phyloP scores from a whole-genome alignment of 2,888 invertebrate genomes.

The Ashinkailepas kermadecensis region DNA sequence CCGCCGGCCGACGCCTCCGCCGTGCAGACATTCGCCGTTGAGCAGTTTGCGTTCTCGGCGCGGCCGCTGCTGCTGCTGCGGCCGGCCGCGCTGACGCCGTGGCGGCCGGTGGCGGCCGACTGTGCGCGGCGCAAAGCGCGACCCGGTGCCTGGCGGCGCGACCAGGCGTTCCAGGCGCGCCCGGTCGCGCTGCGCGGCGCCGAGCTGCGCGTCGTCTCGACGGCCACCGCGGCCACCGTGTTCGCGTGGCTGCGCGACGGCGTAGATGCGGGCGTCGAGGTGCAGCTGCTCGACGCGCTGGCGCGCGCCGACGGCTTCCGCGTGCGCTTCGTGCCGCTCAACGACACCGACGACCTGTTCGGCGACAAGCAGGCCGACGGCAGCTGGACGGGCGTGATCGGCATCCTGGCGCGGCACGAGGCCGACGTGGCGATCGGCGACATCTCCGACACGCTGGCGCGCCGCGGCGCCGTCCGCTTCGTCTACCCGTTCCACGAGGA shows the following conservation, averaged over 20 bases:
- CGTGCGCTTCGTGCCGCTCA: neutral
- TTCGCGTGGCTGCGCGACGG: neutral
- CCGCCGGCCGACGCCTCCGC: neutral
- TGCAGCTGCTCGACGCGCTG: neutral
- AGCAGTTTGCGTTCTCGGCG: neutral
- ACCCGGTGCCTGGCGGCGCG: neutral
- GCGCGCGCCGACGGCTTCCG: neutral
- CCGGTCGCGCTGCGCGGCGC: neutral
- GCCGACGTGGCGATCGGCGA: constrained; percentile 28
- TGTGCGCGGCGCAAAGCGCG: neutral
- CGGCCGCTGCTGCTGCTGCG: constrained; percentile 17
- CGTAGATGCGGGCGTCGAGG: constrained; percentile 1
- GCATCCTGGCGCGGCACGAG: constrained; percentile 25
- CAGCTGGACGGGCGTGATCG: constrained; percentile 24
- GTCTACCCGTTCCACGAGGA: constrained; percentile 24
- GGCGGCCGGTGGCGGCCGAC: neutral
- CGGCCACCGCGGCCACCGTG: neutral
- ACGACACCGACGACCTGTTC: neutral
- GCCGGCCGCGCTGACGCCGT: neutral
- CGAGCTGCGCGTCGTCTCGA: neutral
- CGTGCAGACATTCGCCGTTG: neutral
- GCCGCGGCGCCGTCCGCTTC: constrained; percentile 25
- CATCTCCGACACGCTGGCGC: constrained; percentile 23
- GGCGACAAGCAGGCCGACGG: neutral
- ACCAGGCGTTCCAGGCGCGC: neutral